These are phyloP conservation scores for Pachypeltis micranthus DNA, from an alignment of 1,140 invertebrate genomes.

Conservation along the genomic window DNA sequence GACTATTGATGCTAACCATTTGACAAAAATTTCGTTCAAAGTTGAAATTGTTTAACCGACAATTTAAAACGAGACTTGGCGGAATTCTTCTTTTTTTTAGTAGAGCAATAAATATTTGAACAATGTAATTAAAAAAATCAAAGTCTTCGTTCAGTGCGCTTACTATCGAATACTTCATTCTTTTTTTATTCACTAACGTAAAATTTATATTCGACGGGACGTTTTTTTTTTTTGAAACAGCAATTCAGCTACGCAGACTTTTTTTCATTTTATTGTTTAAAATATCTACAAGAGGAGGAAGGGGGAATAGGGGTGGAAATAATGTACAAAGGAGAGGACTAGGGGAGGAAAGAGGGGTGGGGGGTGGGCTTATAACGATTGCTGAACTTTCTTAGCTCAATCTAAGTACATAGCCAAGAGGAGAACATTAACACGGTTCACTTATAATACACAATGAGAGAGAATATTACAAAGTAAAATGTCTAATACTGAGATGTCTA, in stretches of 20 bases:
- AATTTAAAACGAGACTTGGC: too few species aligned
- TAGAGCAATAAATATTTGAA: not conserved
- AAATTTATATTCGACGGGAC: not conserved
- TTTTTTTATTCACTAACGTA: not conserved
- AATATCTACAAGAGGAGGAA: not conserved
- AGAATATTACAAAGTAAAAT: slow-evolving; percentile 10
- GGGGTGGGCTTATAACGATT: too few species aligned
- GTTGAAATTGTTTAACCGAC: too few species aligned
- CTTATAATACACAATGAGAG: slow-evolving; percentile 15
- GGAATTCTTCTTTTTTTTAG: not conserved
- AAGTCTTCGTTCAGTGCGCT: too few species aligned
- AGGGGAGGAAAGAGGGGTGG: not conserved
- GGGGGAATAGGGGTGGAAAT: too few species aligned
- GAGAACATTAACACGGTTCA: slow-evolving; percentile 19
- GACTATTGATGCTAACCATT: not conserved
- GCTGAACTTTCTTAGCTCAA: too few species aligned
- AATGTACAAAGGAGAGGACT: not conserved
- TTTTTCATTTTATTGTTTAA: too few species aligned
- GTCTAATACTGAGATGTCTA: slow-evolving; percentile 18
- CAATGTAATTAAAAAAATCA: too few species aligned
- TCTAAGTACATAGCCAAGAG: slow-evolving; percentile 21
- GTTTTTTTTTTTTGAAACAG: not conserved
- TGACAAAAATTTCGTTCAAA: not conserved
- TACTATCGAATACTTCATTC: not conserved
- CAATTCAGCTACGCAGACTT: not conserved